phyloP scores from a whole-genome alignment of 2,888 invertebrate genomes.

The Eurois occulta region DNA sequence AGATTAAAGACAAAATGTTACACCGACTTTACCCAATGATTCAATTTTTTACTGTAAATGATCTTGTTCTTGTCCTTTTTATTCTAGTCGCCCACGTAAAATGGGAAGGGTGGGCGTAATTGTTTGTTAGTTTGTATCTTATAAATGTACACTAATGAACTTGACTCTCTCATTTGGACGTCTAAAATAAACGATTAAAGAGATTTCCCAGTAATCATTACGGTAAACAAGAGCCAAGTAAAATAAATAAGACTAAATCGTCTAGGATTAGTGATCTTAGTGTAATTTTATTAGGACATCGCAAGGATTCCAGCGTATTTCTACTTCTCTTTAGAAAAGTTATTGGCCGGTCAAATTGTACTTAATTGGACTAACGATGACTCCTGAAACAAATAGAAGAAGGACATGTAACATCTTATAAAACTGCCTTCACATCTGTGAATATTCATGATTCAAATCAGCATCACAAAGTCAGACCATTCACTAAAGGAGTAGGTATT shows the following conservation, averaged over 20 bases:
- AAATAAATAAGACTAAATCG: conserved; percentile 52
- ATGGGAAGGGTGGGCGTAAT: conserved; percentile 3
- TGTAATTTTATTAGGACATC: conserved; percentile 33
- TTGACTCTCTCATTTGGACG: conserved; percentile 25
- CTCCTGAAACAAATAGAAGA: not conserved
- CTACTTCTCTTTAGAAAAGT: not conserved
- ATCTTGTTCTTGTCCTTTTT: not conserved
- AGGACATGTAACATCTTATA: too few species aligned
- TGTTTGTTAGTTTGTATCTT: conserved; percentile 26
- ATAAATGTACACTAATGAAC: conserved; percentile 37
- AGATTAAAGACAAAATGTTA: not conserved
- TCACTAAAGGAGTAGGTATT: not conserved
- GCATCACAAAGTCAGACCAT: not conserved
- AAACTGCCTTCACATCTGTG: not conserved
- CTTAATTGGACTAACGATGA: not conserved
- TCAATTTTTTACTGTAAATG: not conserved
- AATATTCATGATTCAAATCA: not conserved
- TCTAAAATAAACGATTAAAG: conserved; percentile 34
- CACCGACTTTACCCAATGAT: not conserved
- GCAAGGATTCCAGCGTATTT: not conserved
- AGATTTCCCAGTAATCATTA: conserved; percentile 35
- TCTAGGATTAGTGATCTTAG: conserved; percentile 38
- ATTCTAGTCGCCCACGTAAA: not conserved
- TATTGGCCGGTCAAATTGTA: not conserved
- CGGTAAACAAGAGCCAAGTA: conserved; percentile 31